Base-by-base conservation (phyloP, 2,888 invertebrate species). In the Mythimna ferrago region DNA sequence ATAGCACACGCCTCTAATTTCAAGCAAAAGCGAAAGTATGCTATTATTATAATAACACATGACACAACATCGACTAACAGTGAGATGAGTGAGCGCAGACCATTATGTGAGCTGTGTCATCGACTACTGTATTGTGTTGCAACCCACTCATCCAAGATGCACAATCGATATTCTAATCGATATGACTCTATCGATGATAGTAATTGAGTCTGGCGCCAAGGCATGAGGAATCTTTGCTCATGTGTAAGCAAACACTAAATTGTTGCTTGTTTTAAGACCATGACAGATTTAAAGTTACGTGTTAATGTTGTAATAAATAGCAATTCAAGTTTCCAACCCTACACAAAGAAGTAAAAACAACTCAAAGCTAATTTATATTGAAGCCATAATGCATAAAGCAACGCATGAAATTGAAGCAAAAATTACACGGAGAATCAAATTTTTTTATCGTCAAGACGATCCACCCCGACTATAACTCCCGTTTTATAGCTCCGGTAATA, bases 351-450 rank as follows among this genome's bases (percentile, higher is more conserved):
- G 19, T 66, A 61, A 69, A 21, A 64, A 38, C 60, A 84, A 82
- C 72, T 74, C 64, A 79, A 82, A 85, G 76, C 71, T 71, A 81
- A 80, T 83, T 81, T 78, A 32, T 69, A 73, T 61, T 26, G 54
- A 10, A 57, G 14, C 77, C 80, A 79, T 73, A 81, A 78, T 80
- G 72, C 77, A 78, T 88, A 87, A 90, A 89, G 86, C 83, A 84
- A 86, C 83, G 87, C 86, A 89, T 91, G 83, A 91, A 88, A 86
- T 85, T 85, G 73, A 86, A 81, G 87, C 86, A 87, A 88, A 89
- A 90, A 90, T 90, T 89, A 90, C 88, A 85, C 78, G 79, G 72
- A 67, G 84, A 89, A 90, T 89, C 87, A 87, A 85, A 74, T 82
- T 91, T 83, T 75, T 91, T 91, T 92, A 88, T 83, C 82, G 88